A percentile compares a stretch with the other conserved stretches of the same genome.
Evolutionary conservation across 2,113 vertebrate species (phyloP).

Genomic region (Apodemus sylvaticus): DNA sequence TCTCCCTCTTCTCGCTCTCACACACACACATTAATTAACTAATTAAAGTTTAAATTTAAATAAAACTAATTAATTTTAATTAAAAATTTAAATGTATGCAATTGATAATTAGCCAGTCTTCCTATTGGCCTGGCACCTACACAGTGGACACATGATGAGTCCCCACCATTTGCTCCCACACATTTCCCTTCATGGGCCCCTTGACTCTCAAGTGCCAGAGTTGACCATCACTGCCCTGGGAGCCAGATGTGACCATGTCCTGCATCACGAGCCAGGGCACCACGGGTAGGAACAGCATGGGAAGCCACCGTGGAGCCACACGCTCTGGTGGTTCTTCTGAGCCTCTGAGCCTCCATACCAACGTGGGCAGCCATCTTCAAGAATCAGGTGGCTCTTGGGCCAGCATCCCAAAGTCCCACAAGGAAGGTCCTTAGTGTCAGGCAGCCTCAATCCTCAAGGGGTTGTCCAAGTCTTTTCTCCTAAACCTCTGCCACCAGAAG

Average conservation of each 20-base stretch:
- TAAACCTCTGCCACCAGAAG: not conserved
- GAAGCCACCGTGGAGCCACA: not conserved
- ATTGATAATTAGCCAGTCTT: not conserved
- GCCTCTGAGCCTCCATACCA: too few species aligned
- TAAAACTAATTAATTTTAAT: not conserved
- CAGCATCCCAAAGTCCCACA: not conserved
- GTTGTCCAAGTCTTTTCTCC: not conserved
- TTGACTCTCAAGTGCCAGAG: not conserved
- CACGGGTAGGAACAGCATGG: not conserved
- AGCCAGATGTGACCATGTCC: not conserved
- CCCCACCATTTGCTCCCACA: not conserved
- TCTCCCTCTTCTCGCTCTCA: not conserved
- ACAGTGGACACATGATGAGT: not conserved
- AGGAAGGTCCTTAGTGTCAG: not conserved
- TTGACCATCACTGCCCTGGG: not conserved
- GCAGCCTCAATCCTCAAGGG: not conserved
- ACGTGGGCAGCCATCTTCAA: not conserved
- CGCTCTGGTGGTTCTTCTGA: not conserved
- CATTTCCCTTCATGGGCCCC: not conserved
- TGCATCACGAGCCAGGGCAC: rapidly evolving
- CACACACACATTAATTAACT: not conserved
- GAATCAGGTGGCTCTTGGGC: not conserved
- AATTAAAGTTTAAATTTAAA: not conserved
- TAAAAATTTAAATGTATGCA: not conserved
- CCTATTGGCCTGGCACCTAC: not conserved